These are phyloP conservation scores for Notothenia coriiceps DNA, from an alignment of 2,113 vertebrate species.

Conservation along the genomic window DNA sequence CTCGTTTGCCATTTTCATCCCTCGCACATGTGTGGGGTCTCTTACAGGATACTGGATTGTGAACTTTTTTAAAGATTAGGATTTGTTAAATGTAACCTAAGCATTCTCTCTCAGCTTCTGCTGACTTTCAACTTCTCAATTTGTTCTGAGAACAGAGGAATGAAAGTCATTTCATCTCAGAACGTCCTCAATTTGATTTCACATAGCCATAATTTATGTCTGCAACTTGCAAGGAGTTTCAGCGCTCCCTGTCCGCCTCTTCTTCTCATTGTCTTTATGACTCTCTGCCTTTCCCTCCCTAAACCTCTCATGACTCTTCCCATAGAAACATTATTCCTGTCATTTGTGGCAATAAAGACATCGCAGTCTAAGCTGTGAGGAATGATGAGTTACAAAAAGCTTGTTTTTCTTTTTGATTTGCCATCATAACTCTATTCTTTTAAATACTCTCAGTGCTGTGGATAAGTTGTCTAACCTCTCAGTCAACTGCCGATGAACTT, in stretches of 20 bases:
- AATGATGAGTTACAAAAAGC: not conserved
- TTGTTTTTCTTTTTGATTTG: conserved; percentile 1
- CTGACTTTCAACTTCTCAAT: not conserved
- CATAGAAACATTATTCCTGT: conserved; percentile 21
- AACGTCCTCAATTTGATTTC: conserved; percentile 6
- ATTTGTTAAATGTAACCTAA: not conserved
- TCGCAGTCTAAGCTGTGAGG: not conserved
- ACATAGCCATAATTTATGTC: conserved; percentile 44
- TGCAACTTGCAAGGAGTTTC: conserved; percentile 16
- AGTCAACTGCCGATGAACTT: conserved; percentile 25
- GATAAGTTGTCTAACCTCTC: conserved; percentile 4
- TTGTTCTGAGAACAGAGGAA: not conserved
- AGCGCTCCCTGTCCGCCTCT: conserved; percentile 29
- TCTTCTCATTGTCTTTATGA: conserved; percentile 23
- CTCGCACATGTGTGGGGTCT: not conserved
- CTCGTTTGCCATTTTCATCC: no score
- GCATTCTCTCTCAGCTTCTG: not conserved
- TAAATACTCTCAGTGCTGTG: not conserved
- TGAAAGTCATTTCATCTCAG: conserved; percentile 17
- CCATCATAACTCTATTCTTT: not conserved
- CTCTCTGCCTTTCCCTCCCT: not conserved
- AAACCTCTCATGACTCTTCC: conserved; percentile 17
- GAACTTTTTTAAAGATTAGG: not conserved
- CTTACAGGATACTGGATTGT: not conserved
- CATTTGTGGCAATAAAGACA: conserved; percentile 10